These are phyloP conservation scores for Globicephala melas DNA, from an alignment of 2,113 vertebrate species.

Conservation along the genomic window DNA sequence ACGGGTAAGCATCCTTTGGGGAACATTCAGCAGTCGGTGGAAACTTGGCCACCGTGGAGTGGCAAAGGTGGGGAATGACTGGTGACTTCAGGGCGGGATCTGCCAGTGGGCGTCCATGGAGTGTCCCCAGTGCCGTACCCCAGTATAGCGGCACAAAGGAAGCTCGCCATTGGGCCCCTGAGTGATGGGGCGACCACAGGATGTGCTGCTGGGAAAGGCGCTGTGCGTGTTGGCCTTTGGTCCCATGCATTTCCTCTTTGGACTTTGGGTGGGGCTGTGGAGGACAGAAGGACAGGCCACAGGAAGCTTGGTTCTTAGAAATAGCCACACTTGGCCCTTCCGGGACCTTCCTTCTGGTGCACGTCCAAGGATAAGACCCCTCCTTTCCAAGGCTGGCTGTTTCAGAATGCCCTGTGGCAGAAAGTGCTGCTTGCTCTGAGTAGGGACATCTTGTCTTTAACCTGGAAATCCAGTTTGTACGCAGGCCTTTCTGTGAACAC, in stretches of 20 bases:
- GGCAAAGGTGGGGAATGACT: no score
- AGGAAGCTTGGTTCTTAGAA: neutral
- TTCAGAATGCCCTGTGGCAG: neutral
- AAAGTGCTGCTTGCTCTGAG: no score
- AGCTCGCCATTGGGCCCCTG: fast-evolving
- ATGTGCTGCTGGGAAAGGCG: fast-evolving
- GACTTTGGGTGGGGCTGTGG: neutral
- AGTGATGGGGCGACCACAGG: neutral
- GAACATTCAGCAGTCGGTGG: neutral
- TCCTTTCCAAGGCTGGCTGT: neutral
- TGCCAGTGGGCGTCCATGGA: neutral
- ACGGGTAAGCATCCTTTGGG: fast-evolving
- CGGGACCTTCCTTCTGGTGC: neutral
- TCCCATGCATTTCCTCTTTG: neutral
- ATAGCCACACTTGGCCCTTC: neutral
- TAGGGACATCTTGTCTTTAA: neutral
- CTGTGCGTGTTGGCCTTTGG: neutral
- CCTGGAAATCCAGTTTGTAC: neutral
- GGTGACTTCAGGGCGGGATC: fast-evolving
- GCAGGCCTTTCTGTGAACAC: fast-evolving
- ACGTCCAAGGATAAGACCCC: neutral
- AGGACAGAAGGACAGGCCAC: neutral
- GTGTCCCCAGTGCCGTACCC: fast-evolving
- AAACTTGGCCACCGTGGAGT: neutral
- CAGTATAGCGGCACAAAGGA: neutral